phyloP scores from a whole-genome alignment of 1,140 invertebrate species.

The Plectrocnemia conspersa region DNA sequence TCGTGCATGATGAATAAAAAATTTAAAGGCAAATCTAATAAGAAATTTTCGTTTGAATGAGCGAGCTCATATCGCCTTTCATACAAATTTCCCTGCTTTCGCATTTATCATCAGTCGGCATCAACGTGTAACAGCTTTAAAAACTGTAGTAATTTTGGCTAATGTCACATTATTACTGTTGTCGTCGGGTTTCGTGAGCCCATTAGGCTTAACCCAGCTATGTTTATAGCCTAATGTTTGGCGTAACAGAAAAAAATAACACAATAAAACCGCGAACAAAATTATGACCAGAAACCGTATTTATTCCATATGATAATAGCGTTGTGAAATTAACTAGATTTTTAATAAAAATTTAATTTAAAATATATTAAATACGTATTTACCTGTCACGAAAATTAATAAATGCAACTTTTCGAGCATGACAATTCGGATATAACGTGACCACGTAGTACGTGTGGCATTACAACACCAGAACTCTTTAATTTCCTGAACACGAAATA shows the following conservation, averaged over 20 bases:
- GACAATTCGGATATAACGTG: slow-evolving; percentile 7
- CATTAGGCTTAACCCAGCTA: slow-evolving; percentile 13
- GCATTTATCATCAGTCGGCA: slow-evolving; percentile 31
- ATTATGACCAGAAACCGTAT: too few species aligned
- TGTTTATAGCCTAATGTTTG: too few species aligned
- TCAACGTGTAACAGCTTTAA: slow-evolving; percentile 30
- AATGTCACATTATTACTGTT: slow-evolving; percentile 32
- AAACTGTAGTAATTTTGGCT: slow-evolving; percentile 29
- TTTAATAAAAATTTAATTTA: too few species aligned
- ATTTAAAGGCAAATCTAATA: neutral
- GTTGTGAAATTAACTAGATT: too few species aligned
- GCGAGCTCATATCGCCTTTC: slow-evolving; percentile 7
- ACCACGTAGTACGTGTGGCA: neutral
- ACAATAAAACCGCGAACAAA: too few species aligned
- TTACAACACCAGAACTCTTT: slow-evolving; percentile 29
- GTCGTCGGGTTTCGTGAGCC: slow-evolving; percentile 29
- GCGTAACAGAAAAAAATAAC: too few species aligned
- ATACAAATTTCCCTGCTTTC: slow-evolving; percentile 11
- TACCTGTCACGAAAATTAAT: too few species aligned
- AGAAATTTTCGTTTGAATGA: slow-evolving; percentile 11
- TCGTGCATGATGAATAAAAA: neutral
- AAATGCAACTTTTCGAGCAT: too few species aligned
- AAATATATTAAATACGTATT: too few species aligned
- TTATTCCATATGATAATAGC: too few species aligned
- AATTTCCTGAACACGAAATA: slow-evolving; percentile 36